phyloP scores from a whole-genome alignment of 2,888 invertebrate genomes.

The Metalampra italica region DNA sequence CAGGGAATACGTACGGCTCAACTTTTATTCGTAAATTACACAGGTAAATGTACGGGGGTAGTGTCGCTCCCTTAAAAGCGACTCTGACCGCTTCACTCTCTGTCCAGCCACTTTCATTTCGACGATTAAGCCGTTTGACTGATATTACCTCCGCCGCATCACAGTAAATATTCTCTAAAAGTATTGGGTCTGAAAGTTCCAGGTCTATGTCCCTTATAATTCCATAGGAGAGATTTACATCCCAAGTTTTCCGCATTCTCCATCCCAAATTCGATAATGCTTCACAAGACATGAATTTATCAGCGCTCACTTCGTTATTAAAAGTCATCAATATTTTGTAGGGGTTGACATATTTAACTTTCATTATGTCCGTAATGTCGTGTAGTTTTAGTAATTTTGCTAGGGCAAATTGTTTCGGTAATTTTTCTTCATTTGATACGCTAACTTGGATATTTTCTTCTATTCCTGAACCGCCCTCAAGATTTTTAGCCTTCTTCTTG shows the following conservation, averaged over 20 bases:
- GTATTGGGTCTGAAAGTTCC: conserved; percentile 9
- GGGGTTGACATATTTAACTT: conserved; percentile 10
- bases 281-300: conserved; percentile 1
- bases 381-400: conserved; percentile 1
- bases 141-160: conserved; percentile 3
- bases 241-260: conserved; percentile 6
- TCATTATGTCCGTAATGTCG: background rate
- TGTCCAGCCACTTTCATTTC: conserved; percentile 5
- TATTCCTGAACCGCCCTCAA: too few relatives aligned
- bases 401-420: conserved; percentile 8
- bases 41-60: conserved; percentile 2
- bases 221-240: conserved; percentile 11
- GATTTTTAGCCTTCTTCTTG: too few relatives aligned
- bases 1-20: conserved; percentile 12
- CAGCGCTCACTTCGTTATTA: conserved; percentile 3
- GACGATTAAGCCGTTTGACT: conserved; percentile 9
- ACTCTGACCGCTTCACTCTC: conserved; percentile 8
- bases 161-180: conserved; percentile 1
- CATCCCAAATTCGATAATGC: conserved; percentile 7
- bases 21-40: background rate
- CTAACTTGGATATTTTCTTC: too few relatives aligned
- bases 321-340: conserved; percentile 9
- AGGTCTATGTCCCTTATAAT: conserved; percentile 11
- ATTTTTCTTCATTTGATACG: background rate
- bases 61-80: conserved; percentile 5